Percentiles rank a stretch among this genome's conserved stretches.
Conservation (phyloP, 2,888 invertebrate species). For the Acanthacorydalis orientalis region DNA sequence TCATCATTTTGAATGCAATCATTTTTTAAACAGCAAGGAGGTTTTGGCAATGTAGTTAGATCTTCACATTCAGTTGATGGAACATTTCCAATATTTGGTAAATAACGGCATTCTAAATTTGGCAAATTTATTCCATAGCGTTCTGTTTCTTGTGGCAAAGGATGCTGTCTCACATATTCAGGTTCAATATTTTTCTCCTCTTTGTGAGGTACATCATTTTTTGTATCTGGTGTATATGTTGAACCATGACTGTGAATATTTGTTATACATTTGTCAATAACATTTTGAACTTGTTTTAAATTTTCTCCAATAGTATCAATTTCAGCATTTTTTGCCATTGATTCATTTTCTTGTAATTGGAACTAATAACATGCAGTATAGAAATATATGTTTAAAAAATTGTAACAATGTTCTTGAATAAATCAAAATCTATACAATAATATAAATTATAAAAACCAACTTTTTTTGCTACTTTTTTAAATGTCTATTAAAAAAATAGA, state of each 20-base stretch:
- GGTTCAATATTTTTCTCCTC: background rate
- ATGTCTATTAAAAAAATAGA: too few relatives aligned
- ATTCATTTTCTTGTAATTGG: conserved; percentile 19
- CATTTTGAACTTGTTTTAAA: conserved; percentile 14
- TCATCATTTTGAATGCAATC: conserved; percentile 7
- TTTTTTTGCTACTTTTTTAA: too few relatives aligned
- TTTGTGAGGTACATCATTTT: background rate
- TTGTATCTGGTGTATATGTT: conserved; percentile 5
- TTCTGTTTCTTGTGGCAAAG: background rate
- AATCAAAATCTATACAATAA: too few relatives aligned
- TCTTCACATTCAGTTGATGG: conserved; percentile 3
- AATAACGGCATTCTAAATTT: background rate
- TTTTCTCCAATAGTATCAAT: conserved; percentile 15
- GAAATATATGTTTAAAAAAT: background rate
- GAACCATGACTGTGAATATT: conserved; percentile 13
- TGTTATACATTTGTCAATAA: conserved; percentile 21
- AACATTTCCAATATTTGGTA: background rate
- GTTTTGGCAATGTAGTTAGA: background rate
- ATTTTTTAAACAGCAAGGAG: conserved; percentile 4
- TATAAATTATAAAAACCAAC: too few relatives aligned
- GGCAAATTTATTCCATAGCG: background rate
- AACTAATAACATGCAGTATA: conserved; percentile 9
- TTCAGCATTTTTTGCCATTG: conserved; percentile 17
- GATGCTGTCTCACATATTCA: background rate
- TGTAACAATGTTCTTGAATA: too few relatives aligned